These are phyloP conservation scores for Dendrolimus kikuchii DNA, from an alignment of 1,140 invertebrate species.

Conservation along the genomic window DNA sequence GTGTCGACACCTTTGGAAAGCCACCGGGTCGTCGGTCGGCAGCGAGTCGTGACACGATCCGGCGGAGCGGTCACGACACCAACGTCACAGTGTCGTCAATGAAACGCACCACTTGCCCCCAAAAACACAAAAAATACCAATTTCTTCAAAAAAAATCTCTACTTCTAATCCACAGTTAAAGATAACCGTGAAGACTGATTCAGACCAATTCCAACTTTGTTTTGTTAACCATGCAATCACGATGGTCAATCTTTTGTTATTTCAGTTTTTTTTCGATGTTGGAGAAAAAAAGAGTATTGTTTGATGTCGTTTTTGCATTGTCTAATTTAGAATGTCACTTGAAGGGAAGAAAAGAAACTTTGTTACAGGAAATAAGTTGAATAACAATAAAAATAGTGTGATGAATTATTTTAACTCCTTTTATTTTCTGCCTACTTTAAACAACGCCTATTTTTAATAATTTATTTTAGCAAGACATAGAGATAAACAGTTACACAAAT, in stretches of 20 bases:
- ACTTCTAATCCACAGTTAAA: constrained; percentile 5
- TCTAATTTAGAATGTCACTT: no score
- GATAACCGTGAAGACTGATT: constrained; percentile 18
- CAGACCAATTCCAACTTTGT: constrained; percentile 13
- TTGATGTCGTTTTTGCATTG: no score
- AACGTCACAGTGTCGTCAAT: constrained; percentile 30
- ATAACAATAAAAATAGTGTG: no score
- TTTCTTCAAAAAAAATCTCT: constrained; percentile 24
- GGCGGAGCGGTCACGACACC: constrained; percentile 31
- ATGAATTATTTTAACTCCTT: no score
- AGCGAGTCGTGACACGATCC: constrained; percentile 42
- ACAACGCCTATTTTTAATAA: no score
- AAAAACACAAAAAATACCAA: constrained; percentile 15
- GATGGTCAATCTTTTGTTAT: constrained; percentile 20
- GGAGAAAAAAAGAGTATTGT: not conserved
- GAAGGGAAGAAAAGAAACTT: no score
- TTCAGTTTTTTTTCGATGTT: not conserved
- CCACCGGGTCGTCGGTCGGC: constrained; percentile 19
- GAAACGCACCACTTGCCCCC: constrained; percentile 25
- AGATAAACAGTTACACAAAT: no score
- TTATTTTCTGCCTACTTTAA: no score
- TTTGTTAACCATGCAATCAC: constrained; percentile 46
- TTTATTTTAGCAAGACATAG: no score
- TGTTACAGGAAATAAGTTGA: no score
- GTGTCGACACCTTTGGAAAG: constrained; percentile 24